phyloP scores from a whole-genome alignment of 2,797 vertebrate species.

The Chiroxiphia lanceolata region DNA sequence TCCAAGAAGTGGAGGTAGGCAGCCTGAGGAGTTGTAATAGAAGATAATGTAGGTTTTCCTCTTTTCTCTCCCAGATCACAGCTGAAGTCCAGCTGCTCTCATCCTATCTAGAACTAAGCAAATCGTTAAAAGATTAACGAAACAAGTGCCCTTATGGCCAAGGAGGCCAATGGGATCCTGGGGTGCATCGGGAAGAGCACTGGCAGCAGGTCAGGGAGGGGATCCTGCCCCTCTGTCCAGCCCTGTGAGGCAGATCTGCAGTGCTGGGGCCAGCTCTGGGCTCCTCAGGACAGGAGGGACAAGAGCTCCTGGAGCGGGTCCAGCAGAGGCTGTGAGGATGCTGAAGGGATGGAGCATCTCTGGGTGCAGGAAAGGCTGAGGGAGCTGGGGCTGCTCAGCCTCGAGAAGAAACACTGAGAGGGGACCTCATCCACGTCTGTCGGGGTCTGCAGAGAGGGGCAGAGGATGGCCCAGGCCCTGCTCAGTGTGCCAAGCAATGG shows the following conservation, averaged over 20 bases:
- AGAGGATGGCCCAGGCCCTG: neutral
- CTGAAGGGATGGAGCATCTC: neutral
- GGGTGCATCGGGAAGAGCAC: neutral
- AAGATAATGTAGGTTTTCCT: neutral
- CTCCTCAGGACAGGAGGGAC: neutral
- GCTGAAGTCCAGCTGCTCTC: neutral
- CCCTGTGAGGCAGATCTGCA: rapidly evolving
- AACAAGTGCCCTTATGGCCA: neutral
- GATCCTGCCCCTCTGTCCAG: neutral
- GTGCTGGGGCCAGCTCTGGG: neutral
- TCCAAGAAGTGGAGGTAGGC: neutral
- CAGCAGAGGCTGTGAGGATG: neutral
- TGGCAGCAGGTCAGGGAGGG: neutral
- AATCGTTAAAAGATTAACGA: neutral
- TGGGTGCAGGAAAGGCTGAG: neutral
- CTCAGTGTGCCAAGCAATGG: neutral
- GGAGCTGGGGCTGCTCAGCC: neutral
- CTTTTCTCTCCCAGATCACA: neutral
- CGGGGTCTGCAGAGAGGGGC: neutral
- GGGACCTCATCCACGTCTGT: neutral
- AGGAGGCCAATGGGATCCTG: neutral
- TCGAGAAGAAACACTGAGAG: neutral
- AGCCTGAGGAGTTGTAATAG: neutral
- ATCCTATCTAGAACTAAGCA: neutral
- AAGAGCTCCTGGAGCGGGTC: neutral